Conservation (phyloP, 2,888 invertebrate genomes). For the Ctenicera cuprea region DNA sequence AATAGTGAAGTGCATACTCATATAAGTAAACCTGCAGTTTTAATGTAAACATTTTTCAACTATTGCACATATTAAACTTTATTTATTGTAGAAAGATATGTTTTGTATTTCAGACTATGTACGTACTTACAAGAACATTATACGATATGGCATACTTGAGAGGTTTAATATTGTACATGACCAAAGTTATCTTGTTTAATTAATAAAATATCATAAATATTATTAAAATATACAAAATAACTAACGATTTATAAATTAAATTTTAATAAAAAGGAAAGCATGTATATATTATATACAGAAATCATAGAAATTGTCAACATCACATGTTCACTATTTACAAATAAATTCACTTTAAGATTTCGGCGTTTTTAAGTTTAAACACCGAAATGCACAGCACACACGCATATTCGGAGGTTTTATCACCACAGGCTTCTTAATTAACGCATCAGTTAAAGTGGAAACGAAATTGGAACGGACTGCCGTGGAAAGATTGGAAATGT, state of each 20-base stretch:
- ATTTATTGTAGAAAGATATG: no score
- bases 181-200: not conserved
- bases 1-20: no score
- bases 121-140: no score
- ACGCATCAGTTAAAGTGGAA: conserved; percentile 92
- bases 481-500: conserved; percentile 81
- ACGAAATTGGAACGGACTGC: conserved; percentile 96
- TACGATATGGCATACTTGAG: no score
- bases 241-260: conserved; percentile 18
- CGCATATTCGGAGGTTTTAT: not conserved
- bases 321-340: conserved; percentile 28
- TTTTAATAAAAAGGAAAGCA: conserved; percentile 16
- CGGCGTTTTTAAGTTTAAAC: not conserved
- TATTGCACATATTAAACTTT: no score
- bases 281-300: conserved; percentile 22
- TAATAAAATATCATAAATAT: not conserved
- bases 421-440: not conserved
- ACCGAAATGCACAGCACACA: not conserved
- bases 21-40: no score
- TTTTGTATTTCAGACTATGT: no score
- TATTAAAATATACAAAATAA: not conserved
- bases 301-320: conserved; percentile 23
- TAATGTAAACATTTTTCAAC: no score
- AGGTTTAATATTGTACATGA: no score
- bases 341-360: not conserved